phyloP scores from a whole-genome alignment of 2,113 vertebrate genomes.

The Festucalex cinctus region DNA sequence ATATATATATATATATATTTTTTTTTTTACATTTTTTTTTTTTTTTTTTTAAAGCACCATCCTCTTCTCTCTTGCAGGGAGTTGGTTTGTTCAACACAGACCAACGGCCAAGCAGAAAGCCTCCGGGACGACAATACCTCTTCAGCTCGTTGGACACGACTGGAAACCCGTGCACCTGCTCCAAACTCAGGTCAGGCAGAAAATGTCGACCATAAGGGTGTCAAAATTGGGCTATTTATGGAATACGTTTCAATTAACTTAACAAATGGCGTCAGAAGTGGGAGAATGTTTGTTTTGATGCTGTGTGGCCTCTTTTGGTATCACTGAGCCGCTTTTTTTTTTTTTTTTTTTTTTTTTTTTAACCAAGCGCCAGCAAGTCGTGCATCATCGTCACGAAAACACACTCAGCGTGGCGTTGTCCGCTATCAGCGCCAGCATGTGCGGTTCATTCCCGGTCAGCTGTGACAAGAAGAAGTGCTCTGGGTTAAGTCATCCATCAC shows the following conservation, averaged over 20 bases:
- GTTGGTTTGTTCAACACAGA: constrained; percentile 32
- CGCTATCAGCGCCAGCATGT: background rate
- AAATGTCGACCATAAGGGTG: too few species aligned
- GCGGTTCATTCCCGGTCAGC: background rate
- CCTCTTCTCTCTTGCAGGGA: constrained; percentile 36
- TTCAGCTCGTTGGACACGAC: constrained; percentile 72
- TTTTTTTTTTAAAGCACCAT: background rate
- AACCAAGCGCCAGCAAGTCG: background rate
- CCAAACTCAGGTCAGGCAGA: constrained; percentile 65
- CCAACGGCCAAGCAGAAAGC: constrained; percentile 49
- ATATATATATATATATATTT: too few species aligned
- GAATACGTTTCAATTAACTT: too few species aligned
- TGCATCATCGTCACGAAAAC: too few species aligned
- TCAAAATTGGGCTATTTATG: too few species aligned
- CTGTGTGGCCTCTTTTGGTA: background rate
- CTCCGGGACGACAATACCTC: constrained; percentile 74
- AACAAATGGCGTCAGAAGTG: too few species aligned
- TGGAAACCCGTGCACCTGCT: constrained; percentile 69
- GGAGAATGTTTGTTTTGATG: background rate
- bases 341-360: too few species aligned
- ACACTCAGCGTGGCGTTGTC: background rate
- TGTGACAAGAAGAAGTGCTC: background rate
- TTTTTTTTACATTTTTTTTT: constrained; percentile 2
- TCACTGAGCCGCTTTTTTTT: background rate
- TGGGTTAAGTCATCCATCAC: constrained; percentile 1